Evolutionary conservation across 2,888 invertebrate species (phyloP), one percentile per base, ranked within the genome.

Genomic region (Nezara viridula): DNA sequence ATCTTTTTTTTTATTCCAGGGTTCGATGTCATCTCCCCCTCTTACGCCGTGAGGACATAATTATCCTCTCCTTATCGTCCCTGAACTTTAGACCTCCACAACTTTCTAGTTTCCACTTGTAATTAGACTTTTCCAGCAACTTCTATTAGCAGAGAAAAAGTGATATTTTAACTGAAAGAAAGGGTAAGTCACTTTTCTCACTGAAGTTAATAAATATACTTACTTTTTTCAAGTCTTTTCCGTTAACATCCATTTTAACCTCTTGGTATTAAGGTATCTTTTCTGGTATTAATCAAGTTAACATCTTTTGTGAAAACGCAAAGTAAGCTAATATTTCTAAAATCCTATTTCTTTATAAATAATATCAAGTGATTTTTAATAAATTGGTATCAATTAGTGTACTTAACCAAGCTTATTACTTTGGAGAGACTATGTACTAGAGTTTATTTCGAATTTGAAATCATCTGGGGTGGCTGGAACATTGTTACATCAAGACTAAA

Each of bases 31-130:
- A 73, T 73, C 66, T 44, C n/a, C 40, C 47, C 47, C 14, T 44
- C 81, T 10, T 77, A 27, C 77, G 77, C 19, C 77, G 7, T 40
- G 24, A 40, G n/a, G 44, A 81, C 81, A 44, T 81, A 81, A 81
- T 81, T 81, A 81, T 81, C 44, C 19, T 9, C 81, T 81, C n/a
- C 81, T 81, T 81, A 81, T 81, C 40, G 32, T 40, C n/a, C 24
- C 24, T n/a, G 32, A 81, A 81, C 81, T 81, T 81, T 14, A 81
- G 44, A 12, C 81, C 81, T 81, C 32, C 24, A 10, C 7, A 81
- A 81, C 81, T 81, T 81, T 40, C 44, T 12, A 47, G 81, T 44
- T 77, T 12, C 44, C 44, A 0, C 44, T 47, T 81, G 24, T n/a
- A 81, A 81, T 81, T 81, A 81, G 44, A 81, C 81, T 44, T 44